Percentiles rank a stretch among this genome's conserved stretches.
Conservation (phyloP, 2,113 vertebrate species). For the Myotis yumanensis region DNA sequence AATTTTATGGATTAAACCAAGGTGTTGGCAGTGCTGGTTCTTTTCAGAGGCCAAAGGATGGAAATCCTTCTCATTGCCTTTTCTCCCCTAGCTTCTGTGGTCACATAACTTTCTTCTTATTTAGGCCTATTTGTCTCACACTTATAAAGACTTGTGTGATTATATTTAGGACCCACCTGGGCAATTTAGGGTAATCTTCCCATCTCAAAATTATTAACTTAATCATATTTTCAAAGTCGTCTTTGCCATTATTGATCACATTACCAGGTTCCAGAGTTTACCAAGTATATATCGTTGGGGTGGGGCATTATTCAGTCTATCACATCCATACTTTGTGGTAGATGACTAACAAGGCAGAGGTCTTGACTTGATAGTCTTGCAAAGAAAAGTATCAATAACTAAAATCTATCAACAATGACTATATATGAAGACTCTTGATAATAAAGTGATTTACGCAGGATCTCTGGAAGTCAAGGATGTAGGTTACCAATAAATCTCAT, state of each 20-base stretch:
- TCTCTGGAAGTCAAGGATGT: neutral
- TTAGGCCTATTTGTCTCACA: neutral
- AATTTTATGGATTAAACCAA: neutral
- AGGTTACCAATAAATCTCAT: neutral
- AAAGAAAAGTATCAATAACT: neutral
- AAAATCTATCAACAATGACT: neutral
- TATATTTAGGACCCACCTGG: neutral
- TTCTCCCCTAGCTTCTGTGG: neutral
- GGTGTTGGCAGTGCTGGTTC: neutral
- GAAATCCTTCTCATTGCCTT: neutral
- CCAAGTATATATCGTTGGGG: accelerated
- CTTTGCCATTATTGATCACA: neutral
- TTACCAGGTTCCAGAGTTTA: neutral
- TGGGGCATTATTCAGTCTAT: neutral
- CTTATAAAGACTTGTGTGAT: neutral
- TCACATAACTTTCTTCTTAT: no score
- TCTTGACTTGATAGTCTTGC: neutral
- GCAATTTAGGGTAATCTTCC: neutral
- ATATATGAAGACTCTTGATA: neutral
- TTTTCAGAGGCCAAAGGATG: neutral
- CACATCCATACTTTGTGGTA: neutral
- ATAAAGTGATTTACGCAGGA: neutral
- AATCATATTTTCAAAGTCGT: neutral
- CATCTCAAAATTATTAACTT: neutral
- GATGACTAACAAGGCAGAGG: neutral